Percentiles rank a stretch among this genome's conserved stretches.
These are phyloP conservation scores for Megathymus violae DNA, from an alignment of 1,140 invertebrate species.

Conservation along the genomic window DNA sequence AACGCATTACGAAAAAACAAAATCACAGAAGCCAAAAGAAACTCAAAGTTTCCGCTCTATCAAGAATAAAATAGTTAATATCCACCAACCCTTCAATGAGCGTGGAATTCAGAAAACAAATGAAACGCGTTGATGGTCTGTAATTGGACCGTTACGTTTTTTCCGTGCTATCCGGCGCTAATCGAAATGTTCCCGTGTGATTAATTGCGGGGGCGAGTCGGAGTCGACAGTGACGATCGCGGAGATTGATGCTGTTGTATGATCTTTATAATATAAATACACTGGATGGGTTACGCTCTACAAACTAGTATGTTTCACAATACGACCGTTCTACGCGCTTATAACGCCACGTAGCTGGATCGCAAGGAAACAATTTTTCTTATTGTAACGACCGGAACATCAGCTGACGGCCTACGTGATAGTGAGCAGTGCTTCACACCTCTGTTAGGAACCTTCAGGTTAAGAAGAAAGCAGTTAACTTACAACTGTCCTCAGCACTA, in stretches of 20 bases:
- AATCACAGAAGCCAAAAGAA: conserved; percentile 25
- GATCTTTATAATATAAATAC: not conserved
- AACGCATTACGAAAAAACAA: conserved; percentile 11
- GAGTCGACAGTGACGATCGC: conserved; percentile 64
- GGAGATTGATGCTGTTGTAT: conserved; percentile 61
- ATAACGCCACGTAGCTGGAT: too few relatives aligned
- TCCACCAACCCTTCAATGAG: conserved; percentile 28
- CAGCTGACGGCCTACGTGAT: too few relatives aligned
- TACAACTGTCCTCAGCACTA: too few relatives aligned
- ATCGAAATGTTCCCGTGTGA: conserved; percentile 75
- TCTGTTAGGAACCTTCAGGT: too few relatives aligned
- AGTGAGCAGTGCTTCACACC: too few relatives aligned
- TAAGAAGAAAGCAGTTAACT: too few relatives aligned
- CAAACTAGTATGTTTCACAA: not conserved
- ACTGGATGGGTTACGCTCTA: not conserved
- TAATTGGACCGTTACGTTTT: conserved; percentile 63
- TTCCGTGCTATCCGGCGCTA: conserved; percentile 61
- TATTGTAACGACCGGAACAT: too few relatives aligned
- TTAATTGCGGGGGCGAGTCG: conserved; percentile 67
- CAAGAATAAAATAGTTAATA: conserved; percentile 24
- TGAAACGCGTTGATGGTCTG: conserved; percentile 48
- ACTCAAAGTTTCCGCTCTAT: conserved; percentile 4
- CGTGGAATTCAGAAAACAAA: conserved; percentile 46
- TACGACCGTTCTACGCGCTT: too few relatives aligned
- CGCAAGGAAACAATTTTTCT: too few relatives aligned